Conservation (phyloP, 2,888 invertebrate genomes). For the Tuberolachnus salignus region DNA sequence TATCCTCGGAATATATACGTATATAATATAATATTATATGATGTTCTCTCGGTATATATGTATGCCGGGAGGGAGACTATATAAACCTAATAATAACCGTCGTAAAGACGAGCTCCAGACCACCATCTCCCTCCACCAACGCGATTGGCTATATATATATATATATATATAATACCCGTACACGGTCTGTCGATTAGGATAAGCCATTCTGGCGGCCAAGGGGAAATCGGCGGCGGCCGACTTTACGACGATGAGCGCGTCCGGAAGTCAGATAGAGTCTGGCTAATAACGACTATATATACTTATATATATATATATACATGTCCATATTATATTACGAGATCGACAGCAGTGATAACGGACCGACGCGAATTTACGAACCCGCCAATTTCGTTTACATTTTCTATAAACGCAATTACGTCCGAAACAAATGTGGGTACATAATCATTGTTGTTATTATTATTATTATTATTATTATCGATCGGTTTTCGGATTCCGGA, state of each 20-base stretch:
- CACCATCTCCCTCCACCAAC: neutral
- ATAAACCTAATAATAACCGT: constrained; percentile 54
- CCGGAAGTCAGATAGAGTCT: constrained; percentile 41
- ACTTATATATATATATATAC: neutral
- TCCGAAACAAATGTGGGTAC: neutral
- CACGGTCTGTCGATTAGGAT: constrained; percentile 48
- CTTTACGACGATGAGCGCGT: constrained; percentile 42
- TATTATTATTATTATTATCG: too few species aligned
- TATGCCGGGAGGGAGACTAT: neutral
- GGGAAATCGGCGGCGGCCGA: constrained; percentile 1
- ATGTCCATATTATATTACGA: constrained; percentile 17
- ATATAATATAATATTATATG: neutral
- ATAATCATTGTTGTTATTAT: too few species aligned
- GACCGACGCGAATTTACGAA: neutral
- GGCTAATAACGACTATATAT: constrained; percentile 43
- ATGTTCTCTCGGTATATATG: neutral
- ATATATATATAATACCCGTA: neutral
- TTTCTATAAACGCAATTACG: constrained; percentile 13
- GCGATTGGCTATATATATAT: neutral
- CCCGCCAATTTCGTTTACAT: constrained; percentile 1
- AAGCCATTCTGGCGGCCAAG: constrained; percentile 7
- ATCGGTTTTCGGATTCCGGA: too few species aligned
- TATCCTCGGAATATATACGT: constrained; percentile 7
- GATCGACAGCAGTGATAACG: constrained; percentile 29
- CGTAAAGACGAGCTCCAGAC: constrained; percentile 52